A percentile compares a stretch with the other conserved stretches of the same genome.
These are phyloP conservation scores for Oxygymnocypris stewartii DNA, from an alignment of 2,113 vertebrate genomes.

Conservation along the genomic window DNA sequence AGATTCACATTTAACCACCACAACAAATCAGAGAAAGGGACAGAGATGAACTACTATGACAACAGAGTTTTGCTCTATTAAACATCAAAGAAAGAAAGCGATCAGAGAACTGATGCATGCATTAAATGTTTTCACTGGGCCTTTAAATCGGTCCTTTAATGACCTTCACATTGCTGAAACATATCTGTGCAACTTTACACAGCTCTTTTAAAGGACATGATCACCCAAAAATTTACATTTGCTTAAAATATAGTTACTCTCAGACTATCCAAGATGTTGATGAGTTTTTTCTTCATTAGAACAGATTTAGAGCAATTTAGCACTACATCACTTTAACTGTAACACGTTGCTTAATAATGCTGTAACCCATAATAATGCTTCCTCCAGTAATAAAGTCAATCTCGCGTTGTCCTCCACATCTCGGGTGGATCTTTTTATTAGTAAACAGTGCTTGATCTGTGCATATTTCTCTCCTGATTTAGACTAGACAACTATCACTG, in stretches of 20 bases:
- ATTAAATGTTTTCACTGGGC: background rate
- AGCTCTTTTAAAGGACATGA: too few species aligned
- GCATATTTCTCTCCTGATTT: too few species aligned
- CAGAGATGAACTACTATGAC: background rate
- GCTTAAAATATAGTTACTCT: background rate
- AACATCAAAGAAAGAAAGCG: background rate
- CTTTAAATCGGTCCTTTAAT: background rate
- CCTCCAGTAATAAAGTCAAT: background rate
- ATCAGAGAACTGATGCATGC: background rate
- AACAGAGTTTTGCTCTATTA: background rate
- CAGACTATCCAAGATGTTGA: too few species aligned
- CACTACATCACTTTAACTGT: too few species aligned
- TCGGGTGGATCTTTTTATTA: too few species aligned
- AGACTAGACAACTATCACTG: background rate
- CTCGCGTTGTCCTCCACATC: too few species aligned
- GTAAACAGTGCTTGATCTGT: too few species aligned
- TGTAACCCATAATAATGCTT: background rate
- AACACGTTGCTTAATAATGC: too few species aligned
- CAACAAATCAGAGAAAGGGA: constrained; percentile 20
- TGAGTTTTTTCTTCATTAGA: background rate
- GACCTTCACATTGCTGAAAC: background rate
- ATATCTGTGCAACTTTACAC: background rate
- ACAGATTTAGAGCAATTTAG: too few species aligned
- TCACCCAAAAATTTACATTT: background rate
- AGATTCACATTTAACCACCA: constrained; percentile 7